Base-by-base conservation (phyloP, 1,140 invertebrate genomes). In the Atopsyche davidsoni region DNA sequence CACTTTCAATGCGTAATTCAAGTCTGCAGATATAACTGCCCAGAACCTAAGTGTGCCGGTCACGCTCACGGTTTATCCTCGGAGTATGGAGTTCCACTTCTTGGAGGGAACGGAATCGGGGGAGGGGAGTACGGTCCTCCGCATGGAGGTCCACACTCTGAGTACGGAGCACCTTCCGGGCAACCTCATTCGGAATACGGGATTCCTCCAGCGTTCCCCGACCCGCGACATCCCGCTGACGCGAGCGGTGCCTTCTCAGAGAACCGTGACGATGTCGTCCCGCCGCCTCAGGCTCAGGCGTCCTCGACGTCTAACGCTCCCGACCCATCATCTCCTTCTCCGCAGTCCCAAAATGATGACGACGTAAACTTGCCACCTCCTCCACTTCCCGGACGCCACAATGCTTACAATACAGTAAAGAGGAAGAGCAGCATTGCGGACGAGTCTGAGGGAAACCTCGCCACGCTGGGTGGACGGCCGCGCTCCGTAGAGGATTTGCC, bases 1-100 rank as follows among this genome's bases (percentile, higher is more conserved):
- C 92, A 94, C 76, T 96, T 96, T 84, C 92, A 96, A 67, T 95
- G 92, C 64, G 89, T 93, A 1, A 95, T 96, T 58, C 92, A 96
- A 75, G 91, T 95, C 2, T 96, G 92, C 59, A 79, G 91, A 49
- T 90, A 92, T 67, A 89, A 93, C 63, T 95, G 92, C 63, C 91
- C 91, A 1, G 90, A 93, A 59, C 90, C 89, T 1, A 90, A 91
- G 70, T 92, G 88, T 65, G 51, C 51, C 6, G 84, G 81, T 9
- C 66, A 66, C 34, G 77, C 76, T 53, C 74, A 75, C 10, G 79
- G 81, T 25, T 68, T 86, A 14, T 75, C 76, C 32, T 76, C 73
- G 38, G 81, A 85, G 55, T 89, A 87, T 46, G 85, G 83, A 18
- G 78, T 79, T 17, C 81, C 83, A 31, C 68, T 79, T 44, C 66